phyloP scores from a whole-genome alignment of 2,113 vertebrate species.

The Trachemys scripta region DNA sequence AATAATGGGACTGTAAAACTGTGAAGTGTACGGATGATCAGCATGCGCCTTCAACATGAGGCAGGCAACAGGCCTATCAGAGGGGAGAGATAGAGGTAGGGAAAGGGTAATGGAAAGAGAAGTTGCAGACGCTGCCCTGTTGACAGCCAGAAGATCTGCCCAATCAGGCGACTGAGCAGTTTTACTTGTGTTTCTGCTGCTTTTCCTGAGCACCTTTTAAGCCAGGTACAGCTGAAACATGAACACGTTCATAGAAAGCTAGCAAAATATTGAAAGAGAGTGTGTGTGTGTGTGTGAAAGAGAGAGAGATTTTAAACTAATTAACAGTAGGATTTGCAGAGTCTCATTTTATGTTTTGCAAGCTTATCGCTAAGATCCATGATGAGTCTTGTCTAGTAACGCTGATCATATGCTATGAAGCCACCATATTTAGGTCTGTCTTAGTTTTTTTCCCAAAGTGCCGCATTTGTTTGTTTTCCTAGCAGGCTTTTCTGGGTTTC shows the following conservation, averaged over 20 bases:
- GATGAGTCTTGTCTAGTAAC: neutral
- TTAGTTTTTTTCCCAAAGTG: conserved; percentile 35
- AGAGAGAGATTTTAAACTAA: neutral
- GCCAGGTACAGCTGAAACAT: neutral
- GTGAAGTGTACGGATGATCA: neutral
- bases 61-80: neutral
- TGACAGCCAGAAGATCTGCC: neutral
- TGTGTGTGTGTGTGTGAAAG: too few relatives aligned
- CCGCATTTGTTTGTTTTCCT: conserved; percentile 55
- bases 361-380: neutral
- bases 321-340: neutral
- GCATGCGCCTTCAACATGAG: neutral
- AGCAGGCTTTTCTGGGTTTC: neutral
- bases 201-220: neutral
- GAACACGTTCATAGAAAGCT: neutral
- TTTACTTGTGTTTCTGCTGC: neutral
- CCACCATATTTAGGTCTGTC: conserved; percentile 5
- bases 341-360: neutral
- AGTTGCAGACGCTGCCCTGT: neutral
- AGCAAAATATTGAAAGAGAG: neutral
- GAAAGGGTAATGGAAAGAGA: neutral
- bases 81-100: neutral
- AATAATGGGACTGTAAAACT: neutral
- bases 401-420: neutral
- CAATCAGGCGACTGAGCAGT: neutral